Base-by-base conservation (phyloP, 2,888 invertebrate species). In the Selenia dentaria region DNA sequence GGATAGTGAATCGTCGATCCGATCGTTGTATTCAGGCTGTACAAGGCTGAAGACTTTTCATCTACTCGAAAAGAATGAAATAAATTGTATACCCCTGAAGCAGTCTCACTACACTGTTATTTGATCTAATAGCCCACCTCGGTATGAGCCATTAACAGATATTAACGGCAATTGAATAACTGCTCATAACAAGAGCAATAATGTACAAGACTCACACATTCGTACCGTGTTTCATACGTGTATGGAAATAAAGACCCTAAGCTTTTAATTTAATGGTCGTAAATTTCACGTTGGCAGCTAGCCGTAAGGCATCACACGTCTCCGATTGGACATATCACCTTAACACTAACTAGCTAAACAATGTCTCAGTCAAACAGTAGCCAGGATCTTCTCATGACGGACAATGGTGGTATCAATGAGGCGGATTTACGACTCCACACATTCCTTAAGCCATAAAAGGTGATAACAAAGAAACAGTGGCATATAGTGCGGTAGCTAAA, bases 401-500 rank as follows among this genome's bases (percentile, higher is more conserved):
- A 82, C 84, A 83, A 80, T 79, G 63, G 70, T 57, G 57, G 59
- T 74, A 74, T 75, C 79, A 80, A 79, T 77, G 73, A 69, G 72
- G 62, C 71, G 71, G 74, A 71, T 82, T 83, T 82, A 85, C 76
- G 75, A 83, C 72, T 74, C 74, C 67, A 77, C 81, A 78, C 83
- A 79, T 79, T 77, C 76, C 74, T 67, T 63, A 58, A 67, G 67
- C 76, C 79, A 81, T 85, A 83, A 86, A 85, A 77, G 78, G 82
- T 75, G 74, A 79, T 83, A 85, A 88, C 87, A 88, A 88, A 87
- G 84, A 79, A 79, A 76, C 77, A 74, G 80, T 70, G 70, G 82
- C 73, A 79, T 69, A 71, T 82, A 81, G 80, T 84, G 82, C 81
- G 79, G 80, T 73, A 83, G 83, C 76, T 83, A 83, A n/a, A 83